phyloP scores from a whole-genome alignment of 2,888 invertebrate genomes.

The Asteroscopus sphinx region DNA sequence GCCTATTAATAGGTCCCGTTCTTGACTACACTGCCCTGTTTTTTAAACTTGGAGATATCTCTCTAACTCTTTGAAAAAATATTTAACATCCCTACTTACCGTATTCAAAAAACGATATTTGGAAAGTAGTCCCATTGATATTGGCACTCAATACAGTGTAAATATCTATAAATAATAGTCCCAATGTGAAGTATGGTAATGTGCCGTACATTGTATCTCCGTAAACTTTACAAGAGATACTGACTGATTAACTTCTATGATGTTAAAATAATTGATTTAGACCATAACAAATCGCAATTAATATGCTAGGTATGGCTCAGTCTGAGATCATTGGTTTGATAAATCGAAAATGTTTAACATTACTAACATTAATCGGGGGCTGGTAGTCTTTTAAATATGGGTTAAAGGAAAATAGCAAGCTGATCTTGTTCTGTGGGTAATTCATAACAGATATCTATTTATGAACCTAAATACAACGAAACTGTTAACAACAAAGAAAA shows the following conservation, averaged over 20 bases:
- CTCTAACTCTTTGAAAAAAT: no score
- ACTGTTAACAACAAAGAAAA: no score
- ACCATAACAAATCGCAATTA: conserved; percentile 26
- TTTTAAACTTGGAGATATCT: no score
- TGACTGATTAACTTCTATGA: conserved; percentile 1
- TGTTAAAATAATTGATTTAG: conserved; percentile 18
- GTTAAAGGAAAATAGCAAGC: no score
- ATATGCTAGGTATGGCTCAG: no score
- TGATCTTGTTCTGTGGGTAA: no score
- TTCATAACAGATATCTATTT: no score
- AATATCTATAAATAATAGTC: conserved; percentile 7
- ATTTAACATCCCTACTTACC: conserved; percentile 53
- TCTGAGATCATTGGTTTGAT: conserved; percentile 9
- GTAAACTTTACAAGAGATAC: neutral
- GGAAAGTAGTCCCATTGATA: neutral
- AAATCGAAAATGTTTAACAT: neutral
- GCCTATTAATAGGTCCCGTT: no score
- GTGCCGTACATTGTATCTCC: conserved; percentile 18
- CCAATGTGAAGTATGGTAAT: conserved; percentile 1
- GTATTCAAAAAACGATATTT: conserved; percentile 54
- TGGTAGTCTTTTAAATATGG: neutral
- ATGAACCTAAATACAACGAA: no score
- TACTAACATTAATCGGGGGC: neutral
- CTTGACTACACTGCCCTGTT: no score
- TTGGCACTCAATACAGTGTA: neutral